Percentiles rank a stretch among this genome's conserved stretches.
These are phyloP conservation scores for Nesoenas mayeri DNA, from an alignment of 2,113 vertebrate genomes.

Conservation along the genomic window DNA sequence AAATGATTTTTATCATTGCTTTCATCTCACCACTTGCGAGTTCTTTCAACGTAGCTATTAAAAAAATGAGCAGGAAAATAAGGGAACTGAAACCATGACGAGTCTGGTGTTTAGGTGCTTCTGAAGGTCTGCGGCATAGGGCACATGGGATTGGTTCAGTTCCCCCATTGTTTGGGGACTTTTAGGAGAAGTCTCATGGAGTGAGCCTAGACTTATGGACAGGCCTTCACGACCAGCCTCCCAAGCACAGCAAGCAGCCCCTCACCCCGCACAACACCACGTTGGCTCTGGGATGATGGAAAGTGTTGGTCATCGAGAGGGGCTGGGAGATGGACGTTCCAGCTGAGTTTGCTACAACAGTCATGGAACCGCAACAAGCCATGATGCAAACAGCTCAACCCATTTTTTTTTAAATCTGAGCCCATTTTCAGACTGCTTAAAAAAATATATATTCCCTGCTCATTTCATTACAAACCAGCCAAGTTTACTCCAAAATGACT, in stretches of 20 bases:
- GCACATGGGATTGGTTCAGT: neutral
- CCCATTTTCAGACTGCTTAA: neutral
- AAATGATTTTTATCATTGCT: neutral
- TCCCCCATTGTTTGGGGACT: neutral
- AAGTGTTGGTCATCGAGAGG: neutral
- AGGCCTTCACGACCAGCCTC: neutral
- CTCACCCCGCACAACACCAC: neutral
- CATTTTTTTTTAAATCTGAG: neutral
- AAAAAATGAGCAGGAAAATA: neutral
- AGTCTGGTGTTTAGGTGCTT: neutral
- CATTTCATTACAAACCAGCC: neutral
- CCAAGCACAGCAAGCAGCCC: neutral
- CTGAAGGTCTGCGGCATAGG: neutral
- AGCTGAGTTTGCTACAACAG: conserved; percentile 15
- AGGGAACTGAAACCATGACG: neutral
- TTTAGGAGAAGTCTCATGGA: neutral
- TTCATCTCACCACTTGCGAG: neutral
- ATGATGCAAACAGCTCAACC: conserved; percentile 30
- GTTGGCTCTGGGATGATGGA: neutral
- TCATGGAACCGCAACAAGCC: neutral
- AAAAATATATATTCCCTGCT: neutral
- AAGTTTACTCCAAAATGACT: conserved; percentile 44
- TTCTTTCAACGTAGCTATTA: neutral
- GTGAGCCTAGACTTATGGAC: neutral
- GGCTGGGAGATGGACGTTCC: neutral